phyloP scores from a whole-genome alignment of 2,113 vertebrate genomes.

The Melanostigma gelatinosum region DNA sequence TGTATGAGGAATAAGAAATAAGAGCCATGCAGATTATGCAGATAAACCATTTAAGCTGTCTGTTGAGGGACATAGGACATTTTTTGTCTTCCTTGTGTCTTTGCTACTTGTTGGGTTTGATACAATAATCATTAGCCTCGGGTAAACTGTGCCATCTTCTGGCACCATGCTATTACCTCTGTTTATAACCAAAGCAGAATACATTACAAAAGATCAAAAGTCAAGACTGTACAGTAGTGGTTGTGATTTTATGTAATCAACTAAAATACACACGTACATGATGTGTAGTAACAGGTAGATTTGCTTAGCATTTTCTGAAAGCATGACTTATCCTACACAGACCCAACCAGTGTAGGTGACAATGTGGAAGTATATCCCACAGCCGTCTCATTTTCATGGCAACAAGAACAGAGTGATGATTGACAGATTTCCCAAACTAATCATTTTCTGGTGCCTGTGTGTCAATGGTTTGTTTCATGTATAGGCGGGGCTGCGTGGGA shows the following conservation, averaged over 20 bases:
- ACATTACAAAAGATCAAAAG: neutral
- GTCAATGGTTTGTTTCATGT: constrained; percentile 78
- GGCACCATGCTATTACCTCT: neutral
- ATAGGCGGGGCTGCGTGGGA: constrained; percentile 69
- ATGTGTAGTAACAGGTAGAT: neutral
- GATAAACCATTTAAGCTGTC: neutral
- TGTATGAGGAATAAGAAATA: neutral
- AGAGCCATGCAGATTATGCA: neutral
- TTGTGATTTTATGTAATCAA: neutral
- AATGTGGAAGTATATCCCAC: neutral
- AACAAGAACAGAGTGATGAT: constrained; percentile 57
- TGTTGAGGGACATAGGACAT: neutral
- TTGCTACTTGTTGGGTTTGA: neutral
- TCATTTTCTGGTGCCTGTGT: constrained; percentile 75
- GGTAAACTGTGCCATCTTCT: neutral
- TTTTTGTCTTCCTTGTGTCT: neutral
- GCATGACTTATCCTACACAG: neutral
- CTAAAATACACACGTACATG: neutral
- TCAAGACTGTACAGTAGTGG: neutral
- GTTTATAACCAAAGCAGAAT: neutral
- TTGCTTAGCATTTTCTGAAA: neutral
- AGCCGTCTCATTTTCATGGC: constrained; percentile 40
- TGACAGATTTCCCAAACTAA: constrained; percentile 67
- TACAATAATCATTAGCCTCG: neutral
- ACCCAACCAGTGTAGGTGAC: constrained; percentile 9